Evolutionary conservation across 2,113 vertebrate genomes (phyloP).

Genomic region (Loxodonta africana): DNA sequence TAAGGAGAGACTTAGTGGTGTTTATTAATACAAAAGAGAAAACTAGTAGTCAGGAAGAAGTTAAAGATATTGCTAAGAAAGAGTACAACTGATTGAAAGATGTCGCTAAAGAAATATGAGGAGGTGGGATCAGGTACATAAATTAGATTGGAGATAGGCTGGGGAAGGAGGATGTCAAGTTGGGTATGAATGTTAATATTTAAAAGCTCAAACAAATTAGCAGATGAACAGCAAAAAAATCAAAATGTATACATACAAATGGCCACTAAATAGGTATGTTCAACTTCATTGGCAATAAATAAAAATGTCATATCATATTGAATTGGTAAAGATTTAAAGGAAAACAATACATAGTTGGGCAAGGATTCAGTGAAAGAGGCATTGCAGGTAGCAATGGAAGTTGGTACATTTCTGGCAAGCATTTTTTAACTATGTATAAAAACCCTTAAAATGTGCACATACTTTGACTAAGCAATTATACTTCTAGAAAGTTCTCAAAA

Average conservation of each 20-base stretch:
- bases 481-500: slow-evolving; percentile 37
- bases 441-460: slow-evolving; percentile 8
- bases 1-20: not conserved
- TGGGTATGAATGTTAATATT: not conserved
- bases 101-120: not conserved
- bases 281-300: not conserved
- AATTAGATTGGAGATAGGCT: not conserved
- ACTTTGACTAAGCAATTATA: not conserved
- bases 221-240: not conserved
- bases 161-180: not conserved
- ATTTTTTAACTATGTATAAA: slow-evolving; percentile 18
- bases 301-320: not conserved
- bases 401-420: not conserved
- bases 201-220: not conserved
- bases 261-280: not conserved
- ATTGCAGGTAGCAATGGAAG: not conserved
- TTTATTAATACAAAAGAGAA: slow-evolving; percentile 16
- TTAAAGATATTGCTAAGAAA: not conserved
- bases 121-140: not conserved
- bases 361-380: not conserved
- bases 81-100: not conserved
- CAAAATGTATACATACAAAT: not conserved
- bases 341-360: not conserved
- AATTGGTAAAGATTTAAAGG: slow-evolving; percentile 22
- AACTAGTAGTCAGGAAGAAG: not conserved